Base-by-base conservation (phyloP, 1,140 invertebrate species). In the Tribolium madens region DNA sequence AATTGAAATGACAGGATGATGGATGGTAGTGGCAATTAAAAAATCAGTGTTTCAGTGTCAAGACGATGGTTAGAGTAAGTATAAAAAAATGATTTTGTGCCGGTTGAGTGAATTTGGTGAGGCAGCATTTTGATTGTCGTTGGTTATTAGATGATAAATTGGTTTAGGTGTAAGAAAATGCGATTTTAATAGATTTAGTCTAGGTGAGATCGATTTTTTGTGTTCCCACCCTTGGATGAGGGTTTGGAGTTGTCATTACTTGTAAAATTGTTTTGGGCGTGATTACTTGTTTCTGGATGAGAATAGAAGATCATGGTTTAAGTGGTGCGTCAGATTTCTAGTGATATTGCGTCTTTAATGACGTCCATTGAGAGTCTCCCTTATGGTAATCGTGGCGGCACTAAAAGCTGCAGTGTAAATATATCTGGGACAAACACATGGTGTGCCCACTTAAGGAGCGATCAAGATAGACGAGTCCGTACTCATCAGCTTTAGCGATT, bases 401-500 rank as follows among this genome's bases (percentile, higher is more conserved):
- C 31, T 76, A 73, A 77, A 71, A 64, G 53, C 48, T 76, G 50
- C 75, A 60, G 52, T 77, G 57, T 77, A 69, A 77, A 77, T 81
- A 75, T 79, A 81, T 81, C 70, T 79, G 76, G 78, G 80, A 81
- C 78, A 80, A 81, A 81, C 76, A 79, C 64, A 77, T 81, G 79
- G 53, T 79, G 79, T 73, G 47, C 76, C 78, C 73, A 82, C 81
- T 82, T 80, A 82, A 80, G 81, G 77, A 82, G 81, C 81, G 73
- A 79, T 82, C 81, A 79, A 78, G 80, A 82, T 82, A 78, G 77
- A 73, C 77, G 73, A 57, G 76, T 78, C 71, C 76, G 77, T 79
- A 78, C 74, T 80, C 79, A 80, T 82, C 81, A 80, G 79, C 78
- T 76, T 79, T 71, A 73, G 73, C 78, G 74, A 78, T 80, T 80